Conservation (phyloP, 2,797 vertebrate genomes). For the Hoplostethus mediterraneus region DNA sequence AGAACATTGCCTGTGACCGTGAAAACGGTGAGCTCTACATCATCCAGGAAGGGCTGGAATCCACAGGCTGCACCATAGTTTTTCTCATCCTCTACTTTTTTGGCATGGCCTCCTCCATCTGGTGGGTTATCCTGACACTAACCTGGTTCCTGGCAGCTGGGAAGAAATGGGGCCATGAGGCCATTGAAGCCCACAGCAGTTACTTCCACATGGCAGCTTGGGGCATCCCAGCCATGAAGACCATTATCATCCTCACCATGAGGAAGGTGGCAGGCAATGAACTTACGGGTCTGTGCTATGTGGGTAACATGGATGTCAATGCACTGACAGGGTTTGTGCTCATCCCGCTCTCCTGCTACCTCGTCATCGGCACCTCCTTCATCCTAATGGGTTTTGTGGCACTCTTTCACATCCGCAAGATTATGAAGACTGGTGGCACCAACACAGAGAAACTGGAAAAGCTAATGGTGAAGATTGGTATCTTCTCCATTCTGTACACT, state of each 20-base stretch:
- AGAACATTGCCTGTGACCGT: too few species aligned
- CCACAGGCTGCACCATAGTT: too few species aligned
- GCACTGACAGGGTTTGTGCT: constrained; percentile 89
- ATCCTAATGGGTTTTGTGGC: too few species aligned
- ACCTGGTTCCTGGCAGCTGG: constrained; percentile 70
- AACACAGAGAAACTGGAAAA: constrained; percentile 93
- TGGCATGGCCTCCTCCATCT: too few species aligned
- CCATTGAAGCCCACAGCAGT: constrained; percentile 91
- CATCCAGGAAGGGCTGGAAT: too few species aligned
- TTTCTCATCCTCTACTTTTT: too few species aligned
- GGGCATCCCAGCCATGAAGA: constrained; percentile 91
- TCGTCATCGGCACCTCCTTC: constrained; percentile 90
- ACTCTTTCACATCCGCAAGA: too few species aligned
- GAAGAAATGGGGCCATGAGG: constrained; percentile 92
- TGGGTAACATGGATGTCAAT: constrained; percentile 85
- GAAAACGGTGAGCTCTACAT: too few species aligned
- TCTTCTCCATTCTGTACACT: constrained; percentile 92
- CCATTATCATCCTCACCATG: constrained; percentile 89
- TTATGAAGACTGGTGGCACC: constrained; percentile 84
- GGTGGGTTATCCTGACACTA: too few species aligned
- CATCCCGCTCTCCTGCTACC: constrained; percentile 89
- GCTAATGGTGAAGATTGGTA: constrained; percentile 92
- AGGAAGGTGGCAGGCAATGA: constrained; percentile 90
- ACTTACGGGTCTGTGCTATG: constrained; percentile 90
- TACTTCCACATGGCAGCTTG: constrained; percentile 93